Base-by-base conservation (phyloP, 2,797 vertebrate species). In the Clarias fuscus region DNA sequence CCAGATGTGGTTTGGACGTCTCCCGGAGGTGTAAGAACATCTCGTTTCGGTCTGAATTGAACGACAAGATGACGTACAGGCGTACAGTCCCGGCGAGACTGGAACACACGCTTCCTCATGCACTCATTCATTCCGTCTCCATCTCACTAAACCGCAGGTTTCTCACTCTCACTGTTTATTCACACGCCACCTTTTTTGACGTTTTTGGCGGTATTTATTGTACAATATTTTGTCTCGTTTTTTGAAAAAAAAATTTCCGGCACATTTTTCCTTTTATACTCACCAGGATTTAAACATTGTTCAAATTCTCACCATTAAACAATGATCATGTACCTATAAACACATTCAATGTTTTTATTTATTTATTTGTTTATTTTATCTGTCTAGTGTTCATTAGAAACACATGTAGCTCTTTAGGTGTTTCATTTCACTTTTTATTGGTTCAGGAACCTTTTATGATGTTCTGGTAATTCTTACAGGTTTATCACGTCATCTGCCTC, bases 1-100 rank as follows among this genome's bases (percentile, higher is more conserved):
- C 53, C 10, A 27, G 61, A 70, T 85, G 58, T 73, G 61, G 68
- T 68, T 85, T 30, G 7, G 33, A 77, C 83, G 59, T 67, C 59
- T 82, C 58, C 30, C 22, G 22, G 14, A 56, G 80, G 85, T 86
- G 68, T 64, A 68, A 82, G 71, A 86, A 82, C 79, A 83, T 76
- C 61, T 77, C 48, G n/a, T n/a, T 67, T 86, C 17, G 4, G 30
- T 58, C 40, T 73, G 43, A 81, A 81, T 48, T 27, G 78, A 81
- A 65, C 27, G 78, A 81, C 37, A 17, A 10, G 78, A n/a, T 65
- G 59, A 81, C 4, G 61, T 67, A 81, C 24, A 80, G 13, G 0
- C 59, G 7, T 43, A 40, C 40, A 65, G 79, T 67, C 59, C 65
- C 14, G 15, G 61, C 48, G 30, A 30, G 24, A 81, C 79, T 67